Evolutionary conservation across 2,888 invertebrate genomes (phyloP), one percentile per base, ranked within the genome.

Genomic region (Coleophora deauratella): DNA sequence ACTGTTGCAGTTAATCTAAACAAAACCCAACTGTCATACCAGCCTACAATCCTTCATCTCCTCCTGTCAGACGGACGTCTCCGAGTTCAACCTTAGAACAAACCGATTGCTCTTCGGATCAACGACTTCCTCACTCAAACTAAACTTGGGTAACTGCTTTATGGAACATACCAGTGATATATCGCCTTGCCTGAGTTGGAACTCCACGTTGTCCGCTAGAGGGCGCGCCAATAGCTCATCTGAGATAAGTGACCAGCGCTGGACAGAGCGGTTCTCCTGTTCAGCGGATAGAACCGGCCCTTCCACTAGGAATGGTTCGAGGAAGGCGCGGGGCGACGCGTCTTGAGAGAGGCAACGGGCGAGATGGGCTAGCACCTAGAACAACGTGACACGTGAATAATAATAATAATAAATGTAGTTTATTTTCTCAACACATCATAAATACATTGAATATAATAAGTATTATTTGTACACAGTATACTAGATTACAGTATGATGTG

Each of bases 81-180:
- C 98, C 0, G 98, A 98, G 69, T 97, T 98, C 35, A 98, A 86
- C 66, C 97, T 89, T 50, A 98, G 86, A 39, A 98, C 93, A 88
- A 98, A 99, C 70, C 97, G 94, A 78, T 98, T 97, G 60, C 93
- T 94, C 75, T 97, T 97, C 0, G 97, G 97, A 84, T 98, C 97
- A 11, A 98, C 94, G 0, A 98, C 94, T 73, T 99, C 97, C 71
- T 99, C 99, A 0, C 95, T 94, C 33, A 99, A 87, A 75, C 95
- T 96, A 69, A 98, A 96, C 78, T 97, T 96, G 1, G 99, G 99
- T 57, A 99, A 79, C 57, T 91, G 89, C 54, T 93, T 90, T 40
- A 98, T 90, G 10, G 92, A 90, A 65, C 98, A 97, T 55, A 98
- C 87, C 1, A 99, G 88, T 0, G 97, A 96, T 21, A 99, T 92